phyloP scores from a whole-genome alignment of 2,797 vertebrate species.

The Sciurus carolinensis region DNA sequence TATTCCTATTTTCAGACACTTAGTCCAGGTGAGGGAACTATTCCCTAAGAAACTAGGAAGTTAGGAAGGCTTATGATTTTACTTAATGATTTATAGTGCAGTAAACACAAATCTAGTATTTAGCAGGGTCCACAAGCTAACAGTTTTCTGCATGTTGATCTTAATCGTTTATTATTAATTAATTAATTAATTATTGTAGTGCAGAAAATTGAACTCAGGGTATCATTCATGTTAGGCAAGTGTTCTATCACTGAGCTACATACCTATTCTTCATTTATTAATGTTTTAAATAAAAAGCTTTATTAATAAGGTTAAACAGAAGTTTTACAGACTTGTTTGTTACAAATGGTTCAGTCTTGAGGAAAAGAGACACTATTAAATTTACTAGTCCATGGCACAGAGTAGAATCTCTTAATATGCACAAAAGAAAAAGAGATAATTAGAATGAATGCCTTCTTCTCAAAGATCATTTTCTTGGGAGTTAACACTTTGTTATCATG shows the following conservation, averaged over 20 bases:
- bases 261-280: background rate
- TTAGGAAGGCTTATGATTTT: conserved; percentile 47
- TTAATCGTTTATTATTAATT: conserved; percentile 58
- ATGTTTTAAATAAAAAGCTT: conserved; percentile 52
- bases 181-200: background rate
- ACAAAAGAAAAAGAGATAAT: conserved; percentile 3
- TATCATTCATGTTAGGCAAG: background rate
- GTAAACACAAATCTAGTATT: conserved; percentile 52
- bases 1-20: conserved; percentile 44
- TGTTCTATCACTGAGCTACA: background rate
- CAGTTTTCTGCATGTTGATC: background rate
- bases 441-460: background rate
- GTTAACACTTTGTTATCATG: background rate
- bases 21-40: conserved; percentile 36
- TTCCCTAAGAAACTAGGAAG: conserved; percentile 54
- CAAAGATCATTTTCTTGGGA: background rate
- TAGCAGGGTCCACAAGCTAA: background rate
- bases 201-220: background rate
- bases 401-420: background rate
- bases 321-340: conserved; percentile 17
- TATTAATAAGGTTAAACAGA: conserved; percentile 29
- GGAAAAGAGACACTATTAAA: conserved; percentile 11
- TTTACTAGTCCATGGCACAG: background rate
- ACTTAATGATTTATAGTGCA: conserved; percentile 22
- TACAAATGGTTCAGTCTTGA: conserved; percentile 1